Evolutionary conservation across 2,113 vertebrate species (phyloP).

Genomic region (Tragulus kanchil): DNA sequence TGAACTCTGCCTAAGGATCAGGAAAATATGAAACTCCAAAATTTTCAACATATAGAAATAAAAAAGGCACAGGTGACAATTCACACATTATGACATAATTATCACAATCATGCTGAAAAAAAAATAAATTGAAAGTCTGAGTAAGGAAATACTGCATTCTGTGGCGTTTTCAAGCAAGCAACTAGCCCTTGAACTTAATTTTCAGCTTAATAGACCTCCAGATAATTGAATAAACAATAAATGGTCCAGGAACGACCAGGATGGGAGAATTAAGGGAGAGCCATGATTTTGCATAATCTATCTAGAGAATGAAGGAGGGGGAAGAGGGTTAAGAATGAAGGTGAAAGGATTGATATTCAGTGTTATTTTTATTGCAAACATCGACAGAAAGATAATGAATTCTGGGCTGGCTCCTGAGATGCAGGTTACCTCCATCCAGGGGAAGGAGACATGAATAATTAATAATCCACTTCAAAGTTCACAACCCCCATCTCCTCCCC

Average conservation of each 20-base stretch:
- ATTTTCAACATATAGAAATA: slow-evolving; percentile 1
- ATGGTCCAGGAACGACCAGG: not conserved
- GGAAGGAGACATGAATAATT: slow-evolving; percentile 84
- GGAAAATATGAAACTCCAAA: not conserved
- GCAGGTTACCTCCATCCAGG: slow-evolving; percentile 77
- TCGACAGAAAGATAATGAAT: slow-evolving; percentile 84
- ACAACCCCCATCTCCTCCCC: slow-evolving; percentile 80
- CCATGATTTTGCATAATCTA: slow-evolving; percentile 47
- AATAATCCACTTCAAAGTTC: slow-evolving; percentile 84
- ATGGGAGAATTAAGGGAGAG: slow-evolving; percentile 70
- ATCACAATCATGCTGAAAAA: slow-evolving; percentile 30
- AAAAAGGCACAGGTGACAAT: slow-evolving; percentile 6
- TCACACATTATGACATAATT: slow-evolving; percentile 47
- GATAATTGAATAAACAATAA: slow-evolving; percentile 78
- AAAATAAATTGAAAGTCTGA: slow-evolving; percentile 32
- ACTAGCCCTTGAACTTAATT: slow-evolving; percentile 73
- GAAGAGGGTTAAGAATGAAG: slow-evolving; percentile 65
- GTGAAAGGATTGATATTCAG: slow-evolving; percentile 82
- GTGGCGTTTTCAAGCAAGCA: slow-evolving; percentile 53
- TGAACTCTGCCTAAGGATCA: not conserved
- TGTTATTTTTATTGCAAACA: slow-evolving; percentile 85
- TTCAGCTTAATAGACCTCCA: slow-evolving; percentile 69
- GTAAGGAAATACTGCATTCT: slow-evolving; percentile 26
- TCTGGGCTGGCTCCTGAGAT: slow-evolving; percentile 82
- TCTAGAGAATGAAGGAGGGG: slow-evolving; percentile 58